These are phyloP conservation scores for Arion vulgaris DNA, from an alignment of 1,140 invertebrate genomes.

Conservation along the genomic window DNA sequence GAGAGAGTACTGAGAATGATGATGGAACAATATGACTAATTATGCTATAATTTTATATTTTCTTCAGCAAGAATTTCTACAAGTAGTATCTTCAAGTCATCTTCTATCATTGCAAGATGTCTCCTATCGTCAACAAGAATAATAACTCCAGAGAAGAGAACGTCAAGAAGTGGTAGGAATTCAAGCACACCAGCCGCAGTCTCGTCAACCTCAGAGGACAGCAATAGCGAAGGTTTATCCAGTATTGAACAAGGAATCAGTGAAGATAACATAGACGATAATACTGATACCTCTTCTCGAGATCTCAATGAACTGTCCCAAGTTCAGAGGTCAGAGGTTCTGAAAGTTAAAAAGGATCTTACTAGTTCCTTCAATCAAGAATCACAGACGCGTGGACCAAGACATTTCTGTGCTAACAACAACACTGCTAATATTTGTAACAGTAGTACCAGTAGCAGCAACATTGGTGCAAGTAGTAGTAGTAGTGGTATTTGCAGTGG, in stretches of 20 bases:
- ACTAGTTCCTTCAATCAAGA: neutral
- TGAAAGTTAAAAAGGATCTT: slow-evolving; percentile 1
- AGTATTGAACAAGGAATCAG: neutral
- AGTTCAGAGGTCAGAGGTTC: neutral
- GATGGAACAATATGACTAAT: no score
- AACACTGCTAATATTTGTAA: neutral
- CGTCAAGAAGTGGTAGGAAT: neutral
- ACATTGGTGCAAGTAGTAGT: no score
- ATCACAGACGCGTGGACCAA: neutral
- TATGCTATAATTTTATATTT: neutral
- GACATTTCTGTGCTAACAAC: no score
- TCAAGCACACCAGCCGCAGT: neutral
- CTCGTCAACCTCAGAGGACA: neutral
- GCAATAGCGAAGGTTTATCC: no score
- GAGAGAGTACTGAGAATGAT: neutral
- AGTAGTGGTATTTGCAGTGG: no score
- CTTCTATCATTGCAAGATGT: slow-evolving; percentile 11
- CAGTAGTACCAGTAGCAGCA: no score
- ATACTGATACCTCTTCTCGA: neutral
- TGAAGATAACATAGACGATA: neutral
- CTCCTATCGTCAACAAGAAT: neutral
- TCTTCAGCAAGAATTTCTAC: neutral
- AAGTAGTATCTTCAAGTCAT: neutral
- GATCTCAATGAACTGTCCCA: neutral
- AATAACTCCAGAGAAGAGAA: neutral